phyloP scores from a whole-genome alignment of 1,140 invertebrate species.

The Papilio polyxenes region DNA sequence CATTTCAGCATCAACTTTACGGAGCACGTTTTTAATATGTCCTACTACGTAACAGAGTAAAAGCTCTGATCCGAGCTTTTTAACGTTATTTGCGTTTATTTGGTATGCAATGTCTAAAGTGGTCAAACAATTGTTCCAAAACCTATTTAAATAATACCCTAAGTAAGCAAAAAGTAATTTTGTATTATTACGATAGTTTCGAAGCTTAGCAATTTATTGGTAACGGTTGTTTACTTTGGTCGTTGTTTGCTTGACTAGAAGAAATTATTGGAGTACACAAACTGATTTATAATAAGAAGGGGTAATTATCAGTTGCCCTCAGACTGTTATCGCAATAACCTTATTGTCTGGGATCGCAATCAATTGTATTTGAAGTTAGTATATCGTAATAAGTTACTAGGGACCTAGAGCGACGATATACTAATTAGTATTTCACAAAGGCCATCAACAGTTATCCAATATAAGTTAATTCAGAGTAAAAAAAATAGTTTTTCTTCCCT shows the following conservation, averaged over 20 bases:
- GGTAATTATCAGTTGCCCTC: neutral
- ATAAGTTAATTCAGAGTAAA: neutral
- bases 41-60: neutral
- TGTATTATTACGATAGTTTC: slow-evolving; percentile 3
- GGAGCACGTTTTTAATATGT: neutral
- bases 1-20: neutral
- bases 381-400: neutral
- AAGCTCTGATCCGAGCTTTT: neutral
- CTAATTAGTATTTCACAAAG: slow-evolving; percentile 6
- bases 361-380: neutral
- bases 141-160: slow-evolving; percentile 5
- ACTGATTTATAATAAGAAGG: slow-evolving; percentile 1
- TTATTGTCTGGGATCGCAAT: neutral
- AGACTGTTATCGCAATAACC: slow-evolving; percentile 1
- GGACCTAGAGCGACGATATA: neutral
- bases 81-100: slow-evolving; percentile 13
- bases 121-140: neutral
- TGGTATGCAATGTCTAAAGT: neutral
- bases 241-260: slow-evolving; percentile 2
- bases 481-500: neutral
- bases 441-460: neutral
- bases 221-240: slow-evolving; percentile 8
- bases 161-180: slow-evolving; percentile 13
- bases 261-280: slow-evolving; percentile 2
- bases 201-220: neutral